Percentiles rank a stretch among this genome's conserved stretches.
These are phyloP conservation scores for Tipula confusa DNA, from an alignment of 2,888 invertebrate species.

Conservation along the genomic window DNA sequence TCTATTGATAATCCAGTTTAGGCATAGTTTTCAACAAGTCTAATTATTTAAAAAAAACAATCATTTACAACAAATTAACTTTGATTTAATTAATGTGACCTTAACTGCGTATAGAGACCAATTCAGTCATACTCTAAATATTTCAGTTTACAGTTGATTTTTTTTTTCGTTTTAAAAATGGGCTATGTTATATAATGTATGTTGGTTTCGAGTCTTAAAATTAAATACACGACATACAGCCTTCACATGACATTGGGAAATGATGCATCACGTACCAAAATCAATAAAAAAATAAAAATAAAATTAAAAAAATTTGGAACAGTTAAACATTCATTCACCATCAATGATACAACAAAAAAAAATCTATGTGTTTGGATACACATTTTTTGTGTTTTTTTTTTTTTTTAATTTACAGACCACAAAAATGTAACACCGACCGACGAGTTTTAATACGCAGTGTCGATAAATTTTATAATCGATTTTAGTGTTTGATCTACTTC, in stretches of 20 bases:
- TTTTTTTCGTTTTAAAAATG: neutral
- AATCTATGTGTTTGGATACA: neutral
- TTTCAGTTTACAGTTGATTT: neutral
- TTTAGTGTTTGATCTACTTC: neutral
- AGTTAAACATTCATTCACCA: neutral
- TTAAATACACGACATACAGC: neutral
- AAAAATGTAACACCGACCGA: neutral
- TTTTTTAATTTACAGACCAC: neutral
- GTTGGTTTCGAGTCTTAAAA: neutral
- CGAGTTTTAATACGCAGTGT: neutral
- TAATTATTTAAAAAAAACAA: neutral
- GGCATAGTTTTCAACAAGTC: neutral
- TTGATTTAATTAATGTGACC: slow-evolving; percentile 20
- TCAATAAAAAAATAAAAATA: neutral
- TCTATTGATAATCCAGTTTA: neutral
- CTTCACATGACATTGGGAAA: slow-evolving; percentile 3
- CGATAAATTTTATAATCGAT: neutral
- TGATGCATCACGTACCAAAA: slow-evolving; percentile 12
- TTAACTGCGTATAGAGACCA: neutral
- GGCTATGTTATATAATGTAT: neutral
- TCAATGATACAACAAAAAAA: slow-evolving; percentile 20
- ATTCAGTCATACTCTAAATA: neutral
- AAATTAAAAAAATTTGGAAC: neutral
- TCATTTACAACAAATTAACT: neutral
- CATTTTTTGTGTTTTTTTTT: no score